Percentiles rank a stretch among this genome's conserved stretches.
These are phyloP conservation scores for Salminus brasiliensis DNA, from an alignment of 2,113 vertebrate genomes.

Conservation along the genomic window DNA sequence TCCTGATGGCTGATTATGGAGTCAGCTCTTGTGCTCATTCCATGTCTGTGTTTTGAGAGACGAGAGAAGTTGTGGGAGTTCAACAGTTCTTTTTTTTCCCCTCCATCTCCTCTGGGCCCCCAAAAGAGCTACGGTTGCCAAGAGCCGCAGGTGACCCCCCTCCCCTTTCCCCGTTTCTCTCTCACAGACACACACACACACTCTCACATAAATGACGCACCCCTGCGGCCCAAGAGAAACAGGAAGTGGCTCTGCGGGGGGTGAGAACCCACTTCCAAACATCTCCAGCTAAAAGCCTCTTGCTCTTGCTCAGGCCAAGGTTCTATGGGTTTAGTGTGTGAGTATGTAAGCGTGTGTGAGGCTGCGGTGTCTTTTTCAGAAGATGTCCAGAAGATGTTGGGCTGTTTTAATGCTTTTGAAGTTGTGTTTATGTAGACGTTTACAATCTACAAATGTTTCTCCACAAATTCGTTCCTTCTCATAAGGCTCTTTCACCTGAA, in stretches of 20 bases:
- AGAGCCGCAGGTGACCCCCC: slow-evolving; percentile 53
- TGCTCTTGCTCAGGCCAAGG: not conserved
- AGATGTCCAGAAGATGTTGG: not conserved
- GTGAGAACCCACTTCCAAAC: slow-evolving; percentile 28
- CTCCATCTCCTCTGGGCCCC: slow-evolving; percentile 46
- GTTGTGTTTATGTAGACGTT: slow-evolving; percentile 11
- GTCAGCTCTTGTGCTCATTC: not conserved
- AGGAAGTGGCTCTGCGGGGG: slow-evolving; percentile 49
- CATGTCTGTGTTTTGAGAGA: slow-evolving; percentile 12
- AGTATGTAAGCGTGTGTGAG: not conserved
- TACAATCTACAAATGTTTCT: slow-evolving; percentile 30
- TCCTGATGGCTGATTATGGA: not conserved
- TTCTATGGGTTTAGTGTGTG: not conserved
- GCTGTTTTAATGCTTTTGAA: slow-evolving; percentile 13
- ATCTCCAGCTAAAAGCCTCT: slow-evolving; percentile 2
- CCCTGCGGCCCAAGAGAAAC: slow-evolving; percentile 44
- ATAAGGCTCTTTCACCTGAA: slow-evolving; percentile 7
- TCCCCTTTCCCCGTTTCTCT: not conserved
- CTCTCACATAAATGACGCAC: slow-evolving; percentile 18
- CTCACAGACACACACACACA: not conserved
- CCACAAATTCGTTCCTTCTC: slow-evolving; percentile 14
- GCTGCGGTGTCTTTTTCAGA: not conserved
- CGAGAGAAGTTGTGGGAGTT: slow-evolving; percentile 23
- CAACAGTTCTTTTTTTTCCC: slow-evolving; percentile 38
- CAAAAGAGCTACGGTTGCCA: slow-evolving; percentile 44